Conservation (phyloP, 2,888 invertebrate species). For the Agriopis aurantiaria region DNA sequence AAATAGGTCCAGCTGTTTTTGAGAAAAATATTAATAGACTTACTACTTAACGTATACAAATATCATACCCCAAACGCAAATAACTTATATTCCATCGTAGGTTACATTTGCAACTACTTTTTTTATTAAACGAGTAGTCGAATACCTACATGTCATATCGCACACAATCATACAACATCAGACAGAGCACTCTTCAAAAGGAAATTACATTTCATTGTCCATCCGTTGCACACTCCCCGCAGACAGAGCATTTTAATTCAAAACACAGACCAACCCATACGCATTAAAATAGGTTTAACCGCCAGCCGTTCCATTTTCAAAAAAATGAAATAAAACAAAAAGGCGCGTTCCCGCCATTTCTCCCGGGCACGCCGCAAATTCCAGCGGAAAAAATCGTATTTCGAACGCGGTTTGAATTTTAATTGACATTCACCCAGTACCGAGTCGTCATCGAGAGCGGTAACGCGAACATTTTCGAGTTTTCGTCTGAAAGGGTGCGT, state of each 20-base stretch:
- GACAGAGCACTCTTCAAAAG: slow-evolving; percentile 59
- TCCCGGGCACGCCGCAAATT: slow-evolving; percentile 83
- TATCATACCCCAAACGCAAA: too few species aligned
- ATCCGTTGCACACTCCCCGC: slow-evolving; percentile 56
- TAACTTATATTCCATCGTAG: too few species aligned
- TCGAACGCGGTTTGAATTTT: slow-evolving; percentile 87
- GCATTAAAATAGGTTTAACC: slow-evolving; percentile 86
- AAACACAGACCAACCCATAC: slow-evolving; percentile 83
- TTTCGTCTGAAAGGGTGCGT: slow-evolving; percentile 68
- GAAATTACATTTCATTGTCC: slow-evolving; percentile 83
- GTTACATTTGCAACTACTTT: too few species aligned
- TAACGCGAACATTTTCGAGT: slow-evolving; percentile 75
- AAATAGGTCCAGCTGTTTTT: too few species aligned
- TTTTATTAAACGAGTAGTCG: too few species aligned
- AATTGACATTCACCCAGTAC: slow-evolving; percentile 82
- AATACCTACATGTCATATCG: neutral
- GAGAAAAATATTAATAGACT: too few species aligned
- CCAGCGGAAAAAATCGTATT: slow-evolving; percentile 86
- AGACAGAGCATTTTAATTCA: slow-evolving; percentile 80
- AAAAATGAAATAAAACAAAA: slow-evolving; percentile 83
- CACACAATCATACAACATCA: slow-evolving; percentile 20
- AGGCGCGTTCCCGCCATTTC: slow-evolving; percentile 84
- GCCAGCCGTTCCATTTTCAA: slow-evolving; percentile 83
- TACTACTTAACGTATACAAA: too few species aligned
- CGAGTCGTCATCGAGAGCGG: slow-evolving; percentile 61